Evolutionary conservation across 2,888 invertebrate genomes (phyloP).

Genomic region (Oxytorus armatus): DNA sequence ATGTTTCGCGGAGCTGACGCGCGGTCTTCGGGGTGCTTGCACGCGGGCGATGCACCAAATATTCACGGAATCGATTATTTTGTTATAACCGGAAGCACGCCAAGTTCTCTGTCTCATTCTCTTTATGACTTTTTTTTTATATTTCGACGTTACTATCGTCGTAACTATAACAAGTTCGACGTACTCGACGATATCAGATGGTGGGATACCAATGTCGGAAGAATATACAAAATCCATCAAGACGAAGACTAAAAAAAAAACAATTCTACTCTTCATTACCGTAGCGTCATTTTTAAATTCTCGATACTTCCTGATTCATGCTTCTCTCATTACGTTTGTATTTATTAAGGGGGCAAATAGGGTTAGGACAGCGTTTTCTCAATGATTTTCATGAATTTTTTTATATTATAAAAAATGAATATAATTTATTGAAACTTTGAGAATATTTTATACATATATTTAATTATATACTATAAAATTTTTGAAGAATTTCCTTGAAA

Average conservation of each 20-base stretch:
- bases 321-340: no score
- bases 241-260: not conserved
- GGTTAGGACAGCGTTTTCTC: no score
- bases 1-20: conserved; percentile 49
- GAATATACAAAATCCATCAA: not conserved
- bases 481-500: no score
- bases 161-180: conserved; percentile 19
- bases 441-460: no score
- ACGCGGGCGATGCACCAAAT: conserved; percentile 64
- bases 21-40: conserved; percentile 34
- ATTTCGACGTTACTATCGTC: not conserved
- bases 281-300: no score
- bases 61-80: conserved; percentile 66
- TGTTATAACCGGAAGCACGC: conserved; percentile 61
- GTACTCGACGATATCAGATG: not conserved
- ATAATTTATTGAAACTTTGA: no score
- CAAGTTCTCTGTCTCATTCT: conserved; percentile 23
- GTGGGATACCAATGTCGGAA: not conserved
- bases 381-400: no score
- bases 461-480: no score
- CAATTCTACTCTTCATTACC: no score
- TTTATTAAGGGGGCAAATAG: no score
- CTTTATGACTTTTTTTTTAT: conserved; percentile 8
- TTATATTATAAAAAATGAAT: no score
- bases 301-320: no score